Evolutionary conservation across 2,888 invertebrate genomes (phyloP).

Genomic region (Diarsia mendica): DNA sequence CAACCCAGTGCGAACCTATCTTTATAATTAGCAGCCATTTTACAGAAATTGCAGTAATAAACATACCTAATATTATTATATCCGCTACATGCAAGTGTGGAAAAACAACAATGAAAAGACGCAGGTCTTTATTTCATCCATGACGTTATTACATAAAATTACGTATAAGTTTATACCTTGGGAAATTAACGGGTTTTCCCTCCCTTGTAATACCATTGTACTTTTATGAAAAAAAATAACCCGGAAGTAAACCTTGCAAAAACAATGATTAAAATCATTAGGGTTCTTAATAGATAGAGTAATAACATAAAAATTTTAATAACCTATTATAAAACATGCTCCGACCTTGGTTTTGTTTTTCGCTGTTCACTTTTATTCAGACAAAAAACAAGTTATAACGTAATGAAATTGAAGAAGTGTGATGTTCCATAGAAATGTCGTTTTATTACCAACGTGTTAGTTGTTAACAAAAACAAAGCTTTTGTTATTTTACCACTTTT

Average conservation of each 20-base stretch:
- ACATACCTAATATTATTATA: conserved; percentile 23
- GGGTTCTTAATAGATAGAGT: background rate
- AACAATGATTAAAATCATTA: background rate
- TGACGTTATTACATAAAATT: conserved; percentile 2
- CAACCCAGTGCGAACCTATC: background rate
- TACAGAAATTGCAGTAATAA: conserved; percentile 31
- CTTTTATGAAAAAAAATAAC: background rate
- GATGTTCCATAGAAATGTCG: background rate
- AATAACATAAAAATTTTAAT: background rate
- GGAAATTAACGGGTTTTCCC: conserved; percentile 1
- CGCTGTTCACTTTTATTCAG: background rate
- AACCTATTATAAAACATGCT: background rate
- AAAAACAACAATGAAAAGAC: conserved; percentile 40
- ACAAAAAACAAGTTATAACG: background rate
- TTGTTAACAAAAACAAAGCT: background rate
- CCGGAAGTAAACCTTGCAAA: background rate
- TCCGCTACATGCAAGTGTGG: background rate
- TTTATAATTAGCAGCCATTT: conserved; percentile 12
- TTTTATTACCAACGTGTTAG: background rate
- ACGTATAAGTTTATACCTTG: background rate
- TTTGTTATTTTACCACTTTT: background rate
- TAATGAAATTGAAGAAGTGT: background rate
- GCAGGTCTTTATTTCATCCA: conserved; percentile 6
- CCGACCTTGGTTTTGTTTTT: background rate
- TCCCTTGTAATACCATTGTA: background rate